Percentiles rank a stretch among this genome's conserved stretches.
phyloP scores from a whole-genome alignment of 2,888 invertebrate genomes.

The Agrotis puta region DNA sequence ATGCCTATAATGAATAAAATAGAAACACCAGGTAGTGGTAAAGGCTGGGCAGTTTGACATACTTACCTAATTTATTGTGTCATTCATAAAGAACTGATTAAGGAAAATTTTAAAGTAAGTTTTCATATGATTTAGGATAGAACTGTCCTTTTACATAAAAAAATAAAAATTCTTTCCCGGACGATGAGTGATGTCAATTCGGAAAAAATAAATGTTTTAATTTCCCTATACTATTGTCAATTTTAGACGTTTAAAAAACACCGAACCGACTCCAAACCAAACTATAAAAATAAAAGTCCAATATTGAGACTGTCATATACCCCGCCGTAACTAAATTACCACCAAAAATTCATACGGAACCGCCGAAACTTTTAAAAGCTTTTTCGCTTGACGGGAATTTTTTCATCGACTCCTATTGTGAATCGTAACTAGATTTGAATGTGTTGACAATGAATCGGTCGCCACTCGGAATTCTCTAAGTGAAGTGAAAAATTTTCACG shows the following conservation, averaged over 20 bases:
- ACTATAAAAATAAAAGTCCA: slow-evolving; percentile 12
- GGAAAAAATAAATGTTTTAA: not conserved
- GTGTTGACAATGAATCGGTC: slow-evolving; percentile 68
- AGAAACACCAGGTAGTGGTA: no score
- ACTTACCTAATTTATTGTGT: no score
- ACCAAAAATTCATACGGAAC: slow-evolving; percentile 29
- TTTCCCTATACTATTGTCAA: not conserved
- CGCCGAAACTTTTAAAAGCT: slow-evolving; percentile 36
- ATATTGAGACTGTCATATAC: not conserved
- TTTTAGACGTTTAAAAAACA: not conserved
- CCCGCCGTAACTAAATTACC: not conserved
- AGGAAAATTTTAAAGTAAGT: no score
- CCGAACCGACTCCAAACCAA: not conserved
- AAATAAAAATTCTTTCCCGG: not conserved
- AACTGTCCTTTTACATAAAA: not conserved
- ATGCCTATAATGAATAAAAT: no score
- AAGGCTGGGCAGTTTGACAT: no score
- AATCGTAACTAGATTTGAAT: slow-evolving; percentile 65
- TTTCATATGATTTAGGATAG: no score
- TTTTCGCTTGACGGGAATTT: slow-evolving; percentile 43
- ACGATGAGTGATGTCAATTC: not conserved
- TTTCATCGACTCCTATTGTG: slow-evolving; percentile 60
- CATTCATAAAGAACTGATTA: no score
- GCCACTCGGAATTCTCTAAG: slow-evolving; percentile 57
- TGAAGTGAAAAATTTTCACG: slow-evolving; percentile 52